Base-by-base conservation (phyloP, 1,140 invertebrate species). In the Grapholita molesta region DNA sequence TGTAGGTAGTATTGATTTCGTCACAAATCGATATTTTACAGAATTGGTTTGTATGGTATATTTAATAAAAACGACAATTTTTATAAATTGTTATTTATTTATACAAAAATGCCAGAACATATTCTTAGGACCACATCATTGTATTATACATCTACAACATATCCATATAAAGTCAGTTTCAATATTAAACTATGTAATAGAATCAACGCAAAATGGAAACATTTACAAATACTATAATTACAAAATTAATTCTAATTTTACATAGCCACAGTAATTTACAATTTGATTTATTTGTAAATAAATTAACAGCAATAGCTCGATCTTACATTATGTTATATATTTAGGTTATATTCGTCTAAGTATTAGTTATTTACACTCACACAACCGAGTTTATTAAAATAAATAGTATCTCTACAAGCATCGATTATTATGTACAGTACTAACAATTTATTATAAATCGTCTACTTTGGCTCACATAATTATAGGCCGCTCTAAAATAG, bases 81-180 rank as follows among this genome's bases (percentile, higher is more conserved):
- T 72, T 86, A 85, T 79, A 87, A 85, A 86, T 70, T 75, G 77
- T 86, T 85, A 84, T 84, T 88, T 80, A 79, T 86, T 87, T 86
- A 85, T 89, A 89, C 87, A 88, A 88, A 89, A 88, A 83, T 79
- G 80, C 71, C 74, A 79, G 79, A 77, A 80, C 74, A 79, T 76
- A 82, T 83, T 75, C 69, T 86, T 83, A 85, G 79, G 79, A 82
- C 75, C 76, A 81, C 82, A 79, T 80, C 79, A 77, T 76, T 66
- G 70, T 78, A 73, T 77, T 77, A 77, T 75, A 81, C 76, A 79
- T 66, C 83, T 88, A 88, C 79, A 84, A 82, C 82, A 82, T 70
- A 66, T 65, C 28, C 30, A 80, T 33, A 32, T 76, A 61, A 74
- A 77, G 71, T 68, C 28, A 69, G 42, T 76, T 72, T 76, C 72